Conservation (phyloP, 2,113 vertebrate species). For the Orthochromis malagaraziensis region DNA sequence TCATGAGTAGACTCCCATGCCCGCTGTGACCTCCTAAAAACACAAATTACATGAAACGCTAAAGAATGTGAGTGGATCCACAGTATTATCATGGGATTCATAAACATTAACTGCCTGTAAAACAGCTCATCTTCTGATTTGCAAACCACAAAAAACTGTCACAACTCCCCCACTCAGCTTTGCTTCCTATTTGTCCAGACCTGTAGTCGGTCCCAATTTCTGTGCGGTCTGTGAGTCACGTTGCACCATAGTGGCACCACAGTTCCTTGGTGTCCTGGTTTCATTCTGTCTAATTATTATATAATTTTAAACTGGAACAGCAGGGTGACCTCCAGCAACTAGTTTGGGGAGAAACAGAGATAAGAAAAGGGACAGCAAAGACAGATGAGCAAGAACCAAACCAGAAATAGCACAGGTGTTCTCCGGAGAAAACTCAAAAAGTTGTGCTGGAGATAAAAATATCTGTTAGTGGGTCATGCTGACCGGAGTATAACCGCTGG, state of each 20-base stretch:
- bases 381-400: slow-evolving; percentile 33
- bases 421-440: slow-evolving; percentile 49
- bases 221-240: slow-evolving; percentile 28
- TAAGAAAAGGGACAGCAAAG: slow-evolving; percentile 33
- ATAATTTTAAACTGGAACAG: slow-evolving; percentile 60
- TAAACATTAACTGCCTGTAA: background rate
- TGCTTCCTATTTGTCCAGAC: background rate
- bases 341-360: slow-evolving; percentile 46
- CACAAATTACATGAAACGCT: background rate
- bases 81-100: background rate
- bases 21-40: background rate
- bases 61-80: background rate
- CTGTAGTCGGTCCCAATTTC: background rate
- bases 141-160: background rate
- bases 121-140: background rate
- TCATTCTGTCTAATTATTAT: slow-evolving; percentile 63
- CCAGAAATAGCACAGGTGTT: slow-evolving; percentile 57
- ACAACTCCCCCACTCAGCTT: background rate
- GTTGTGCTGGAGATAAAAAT: slow-evolving; percentile 47
- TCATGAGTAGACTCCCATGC: background rate
- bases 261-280: slow-evolving; percentile 59
- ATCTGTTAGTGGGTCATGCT: slow-evolving; percentile 62
- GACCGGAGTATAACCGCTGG: slow-evolving; percentile 34
- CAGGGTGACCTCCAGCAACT: slow-evolving; percentile 65
- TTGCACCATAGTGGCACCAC: slow-evolving; percentile 34